Conservation (phyloP, 2,888 invertebrate species). For the Hipparchia sbordonii region DNA sequence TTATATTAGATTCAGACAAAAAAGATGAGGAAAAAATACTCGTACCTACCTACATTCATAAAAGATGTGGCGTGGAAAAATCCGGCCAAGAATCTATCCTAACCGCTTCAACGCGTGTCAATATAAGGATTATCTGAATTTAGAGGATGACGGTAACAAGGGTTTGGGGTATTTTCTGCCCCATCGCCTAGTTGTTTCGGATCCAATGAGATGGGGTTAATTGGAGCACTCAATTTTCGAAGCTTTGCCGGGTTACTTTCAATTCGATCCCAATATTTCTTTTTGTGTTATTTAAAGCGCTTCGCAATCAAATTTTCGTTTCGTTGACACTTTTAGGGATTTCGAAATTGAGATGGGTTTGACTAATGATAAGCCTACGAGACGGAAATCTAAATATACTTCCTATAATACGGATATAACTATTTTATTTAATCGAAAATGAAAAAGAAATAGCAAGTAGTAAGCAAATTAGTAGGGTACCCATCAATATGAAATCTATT, state of each 20-base stretch:
- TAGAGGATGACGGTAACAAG: slow-evolving; percentile 74
- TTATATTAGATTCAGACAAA: too few species aligned
- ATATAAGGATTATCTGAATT: slow-evolving; percentile 69
- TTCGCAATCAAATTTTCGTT: slow-evolving; percentile 7
- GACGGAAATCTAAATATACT: too few species aligned
- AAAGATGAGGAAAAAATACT: not conserved
- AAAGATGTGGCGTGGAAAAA: slow-evolving; percentile 15
- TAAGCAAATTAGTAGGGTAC: too few species aligned
- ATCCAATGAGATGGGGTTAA: slow-evolving; percentile 37
- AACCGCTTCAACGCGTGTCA: slow-evolving; percentile 63
- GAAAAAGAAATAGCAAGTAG: too few species aligned
- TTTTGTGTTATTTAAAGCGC: slow-evolving; percentile 4
- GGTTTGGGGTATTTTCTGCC: slow-evolving; percentile 59
- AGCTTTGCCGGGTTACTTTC: slow-evolving; percentile 24
- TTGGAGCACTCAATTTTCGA: slow-evolving; percentile 39
- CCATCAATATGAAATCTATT: too few species aligned
- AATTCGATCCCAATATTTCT: slow-evolving; percentile 19
- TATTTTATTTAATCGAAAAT: too few species aligned
- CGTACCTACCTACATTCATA: slow-evolving; percentile 1
- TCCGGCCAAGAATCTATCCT: slow-evolving; percentile 46
- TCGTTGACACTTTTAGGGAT: slow-evolving; percentile 8
- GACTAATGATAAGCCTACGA: not conserved
- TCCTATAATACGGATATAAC: not conserved
- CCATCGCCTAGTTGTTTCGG: slow-evolving; percentile 45
- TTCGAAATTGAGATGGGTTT: not conserved